These are phyloP conservation scores for Nemopilema nomurai DNA, from an alignment of 30 jellyfish, hydroid and myxozoan genomes.

Conservation along the genomic window DNA sequence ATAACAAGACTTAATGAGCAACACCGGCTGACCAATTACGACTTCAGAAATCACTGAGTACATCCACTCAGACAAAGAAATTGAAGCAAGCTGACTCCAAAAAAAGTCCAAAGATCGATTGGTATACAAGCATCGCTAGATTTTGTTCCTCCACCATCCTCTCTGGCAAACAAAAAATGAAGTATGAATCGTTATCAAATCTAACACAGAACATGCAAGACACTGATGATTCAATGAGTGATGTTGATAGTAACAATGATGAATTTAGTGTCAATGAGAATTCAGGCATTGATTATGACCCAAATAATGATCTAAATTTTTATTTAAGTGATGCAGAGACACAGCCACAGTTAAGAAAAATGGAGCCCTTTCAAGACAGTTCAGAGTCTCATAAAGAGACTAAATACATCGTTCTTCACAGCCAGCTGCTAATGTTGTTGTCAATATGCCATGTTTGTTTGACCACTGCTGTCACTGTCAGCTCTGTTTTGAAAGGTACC, in stretches of 20 bases:
- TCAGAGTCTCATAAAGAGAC: conserved; percentile 24
- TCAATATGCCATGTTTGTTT: conserved; percentile 40
- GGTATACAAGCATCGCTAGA: conserved; percentile 30
- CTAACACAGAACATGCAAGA: conserved; percentile 26
- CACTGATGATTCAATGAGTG: conserved; percentile 50
- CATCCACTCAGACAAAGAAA: conserved; percentile 35
- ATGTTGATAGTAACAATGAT: conserved; percentile 25
- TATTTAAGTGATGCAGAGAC: conserved; percentile 24
- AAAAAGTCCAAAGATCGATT: conserved; percentile 4
- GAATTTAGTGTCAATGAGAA: conserved; percentile 18
- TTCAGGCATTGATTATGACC: conserved; percentile 37
- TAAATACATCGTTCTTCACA: conserved; percentile 27
- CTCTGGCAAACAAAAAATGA: conserved; percentile 25
- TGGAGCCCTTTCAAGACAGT: conserved; percentile 35
- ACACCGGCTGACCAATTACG: conserved; percentile 25
- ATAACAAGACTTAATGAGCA: conserved; percentile 24
- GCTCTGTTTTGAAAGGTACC: conserved; percentile 49
- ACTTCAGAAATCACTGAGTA: conserved; percentile 12
- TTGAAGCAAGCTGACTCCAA: conserved; percentile 11
- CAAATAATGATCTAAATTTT: conserved; percentile 12
- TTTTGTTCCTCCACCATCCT: conserved; percentile 34
- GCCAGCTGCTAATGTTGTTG: conserved; percentile 51
- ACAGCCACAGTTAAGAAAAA: conserved; percentile 41
- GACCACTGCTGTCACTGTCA: conserved; percentile 33
- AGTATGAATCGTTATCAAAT: conserved; percentile 24